These are phyloP conservation scores for Hermaeophaga mercurialis DNA, from an alignment of 2,888 invertebrate species.

Conservation along the genomic window DNA sequence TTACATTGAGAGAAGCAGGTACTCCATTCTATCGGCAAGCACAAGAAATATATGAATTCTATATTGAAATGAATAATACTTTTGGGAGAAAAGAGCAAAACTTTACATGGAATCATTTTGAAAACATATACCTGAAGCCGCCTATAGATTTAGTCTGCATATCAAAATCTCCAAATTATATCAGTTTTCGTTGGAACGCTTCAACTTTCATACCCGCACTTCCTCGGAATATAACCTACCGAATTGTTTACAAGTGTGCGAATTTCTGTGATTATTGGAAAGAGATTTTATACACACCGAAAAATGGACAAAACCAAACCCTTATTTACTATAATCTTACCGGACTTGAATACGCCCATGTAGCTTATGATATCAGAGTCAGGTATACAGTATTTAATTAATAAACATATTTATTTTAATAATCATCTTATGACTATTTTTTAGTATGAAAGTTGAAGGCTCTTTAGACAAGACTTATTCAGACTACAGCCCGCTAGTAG, in stretches of 20 bases:
- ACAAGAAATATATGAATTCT: conserved; percentile 63
- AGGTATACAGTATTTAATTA: conserved; percentile 40
- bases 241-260: conserved; percentile 61
- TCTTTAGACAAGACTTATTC: conserved; percentile 70
- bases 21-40: conserved; percentile 57
- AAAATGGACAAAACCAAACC: neutral
- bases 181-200: conserved; percentile 59
- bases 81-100: conserved; percentile 60
- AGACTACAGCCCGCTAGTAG: conserved; percentile 63
- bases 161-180: conserved; percentile 58
- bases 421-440: too few relatives aligned
- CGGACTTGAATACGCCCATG: conserved; percentile 68
- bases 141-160: conserved; percentile 58
- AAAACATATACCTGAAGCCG: conserved; percentile 55
- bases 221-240: conserved; percentile 59
- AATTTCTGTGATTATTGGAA: conserved; percentile 59
- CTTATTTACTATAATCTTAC: conserved; percentile 52
- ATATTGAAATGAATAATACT: conserved; percentile 65
- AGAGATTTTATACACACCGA: conserved; percentile 10
- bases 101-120: conserved; percentile 29
- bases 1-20: neutral
- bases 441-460: conserved; percentile 63
- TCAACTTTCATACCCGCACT: conserved; percentile 59
- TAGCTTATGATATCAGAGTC: conserved; percentile 74
- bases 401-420: too few relatives aligned